Conservation (phyloP, 2,797 vertebrate genomes). For the Chanos chanos region DNA sequence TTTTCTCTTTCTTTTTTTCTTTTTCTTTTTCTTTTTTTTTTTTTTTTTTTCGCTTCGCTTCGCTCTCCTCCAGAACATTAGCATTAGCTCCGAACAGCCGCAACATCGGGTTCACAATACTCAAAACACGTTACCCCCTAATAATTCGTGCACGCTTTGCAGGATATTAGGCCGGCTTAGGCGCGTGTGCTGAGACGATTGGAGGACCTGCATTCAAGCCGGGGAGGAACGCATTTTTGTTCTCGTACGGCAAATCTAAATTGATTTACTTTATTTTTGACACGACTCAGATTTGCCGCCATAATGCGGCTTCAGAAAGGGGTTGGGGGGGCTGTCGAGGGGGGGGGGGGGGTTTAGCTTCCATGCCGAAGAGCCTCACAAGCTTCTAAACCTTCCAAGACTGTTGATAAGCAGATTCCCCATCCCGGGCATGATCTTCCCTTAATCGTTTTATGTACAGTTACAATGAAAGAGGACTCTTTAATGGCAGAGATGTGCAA, state of each 20-base stretch:
- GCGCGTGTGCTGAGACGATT: constrained; percentile 63
- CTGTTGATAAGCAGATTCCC: constrained; percentile 79
- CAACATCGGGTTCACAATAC: constrained; percentile 59
- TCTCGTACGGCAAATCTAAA: constrained; percentile 29
- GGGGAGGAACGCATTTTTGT: constrained; percentile 42
- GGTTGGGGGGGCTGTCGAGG: constrained; percentile 50
- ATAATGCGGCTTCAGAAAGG: constrained; percentile 63
- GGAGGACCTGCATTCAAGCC: constrained; percentile 50
- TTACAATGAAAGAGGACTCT: constrained; percentile 78
- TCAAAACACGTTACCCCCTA: constrained; percentile 57
- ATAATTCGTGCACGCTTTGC: constrained; percentile 62
- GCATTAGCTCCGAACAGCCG: constrained; percentile 46
- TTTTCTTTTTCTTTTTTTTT: constrained; percentile 39
- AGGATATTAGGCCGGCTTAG: constrained; percentile 65
- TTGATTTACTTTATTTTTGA: constrained; percentile 36
- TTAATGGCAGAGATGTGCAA: constrained; percentile 74
- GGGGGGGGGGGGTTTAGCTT: constrained; percentile 46
- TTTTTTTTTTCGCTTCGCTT: neutral
- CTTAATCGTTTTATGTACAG: constrained; percentile 85
- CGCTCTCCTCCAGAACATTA: constrained; percentile 49
- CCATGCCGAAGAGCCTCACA: constrained; percentile 51
- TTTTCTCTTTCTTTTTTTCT: neutral
- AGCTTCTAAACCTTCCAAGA: constrained; percentile 75
- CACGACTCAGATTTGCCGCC: constrained; percentile 64
- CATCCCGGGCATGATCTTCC: constrained; percentile 68